Percentiles rank a stretch among this genome's conserved stretches.
These are phyloP conservation scores for Ptychobarbus kaznakovi DNA, from an alignment of 2,797 vertebrate genomes.

Conservation along the genomic window DNA sequence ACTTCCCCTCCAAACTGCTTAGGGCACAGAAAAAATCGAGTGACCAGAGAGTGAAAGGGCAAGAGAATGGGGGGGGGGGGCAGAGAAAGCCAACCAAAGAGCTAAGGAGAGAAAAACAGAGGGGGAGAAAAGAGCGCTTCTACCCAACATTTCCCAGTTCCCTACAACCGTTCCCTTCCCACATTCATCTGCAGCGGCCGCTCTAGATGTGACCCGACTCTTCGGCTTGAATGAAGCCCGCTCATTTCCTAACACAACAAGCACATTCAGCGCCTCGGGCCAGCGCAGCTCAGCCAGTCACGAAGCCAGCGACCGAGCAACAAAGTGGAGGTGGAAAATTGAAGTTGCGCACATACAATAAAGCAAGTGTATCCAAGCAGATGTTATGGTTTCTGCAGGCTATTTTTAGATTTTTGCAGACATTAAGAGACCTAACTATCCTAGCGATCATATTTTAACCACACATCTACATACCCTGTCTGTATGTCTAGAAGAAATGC, in stretches of 20 bases:
- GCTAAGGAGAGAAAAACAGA: constrained; percentile 13
- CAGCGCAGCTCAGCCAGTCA: constrained; percentile 42
- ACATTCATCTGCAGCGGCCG: constrained; percentile 47
- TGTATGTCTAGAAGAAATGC: constrained; percentile 16
- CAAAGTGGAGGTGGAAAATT: constrained; percentile 40
- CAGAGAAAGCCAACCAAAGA: constrained; percentile 2
- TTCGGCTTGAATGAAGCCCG: constrained; percentile 61
- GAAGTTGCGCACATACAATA: constrained; percentile 19
- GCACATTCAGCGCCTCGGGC: constrained; percentile 44
- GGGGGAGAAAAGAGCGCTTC: constrained; percentile 42
- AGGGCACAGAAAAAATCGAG: constrained; percentile 40
- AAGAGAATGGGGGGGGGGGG: constrained; percentile 11
- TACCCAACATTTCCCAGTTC: constrained; percentile 44
- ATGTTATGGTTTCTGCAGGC: constrained; percentile 13
- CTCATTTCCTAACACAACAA: constrained; percentile 55
- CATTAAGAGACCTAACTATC: not conserved
- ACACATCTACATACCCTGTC: constrained; percentile 7
- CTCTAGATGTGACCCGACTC: constrained; percentile 53
- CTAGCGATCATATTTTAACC: constrained; percentile 7
- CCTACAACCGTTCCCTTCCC: constrained; percentile 42
- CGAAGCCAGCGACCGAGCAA: constrained; percentile 32
- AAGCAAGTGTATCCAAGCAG: constrained; percentile 33
- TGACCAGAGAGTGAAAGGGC: constrained; percentile 30
- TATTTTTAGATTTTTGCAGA: constrained; percentile 35
- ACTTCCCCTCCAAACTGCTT: constrained; percentile 49